phyloP scores from a whole-genome alignment of 1,140 invertebrate genomes.

The Octopus sinensis region DNA sequence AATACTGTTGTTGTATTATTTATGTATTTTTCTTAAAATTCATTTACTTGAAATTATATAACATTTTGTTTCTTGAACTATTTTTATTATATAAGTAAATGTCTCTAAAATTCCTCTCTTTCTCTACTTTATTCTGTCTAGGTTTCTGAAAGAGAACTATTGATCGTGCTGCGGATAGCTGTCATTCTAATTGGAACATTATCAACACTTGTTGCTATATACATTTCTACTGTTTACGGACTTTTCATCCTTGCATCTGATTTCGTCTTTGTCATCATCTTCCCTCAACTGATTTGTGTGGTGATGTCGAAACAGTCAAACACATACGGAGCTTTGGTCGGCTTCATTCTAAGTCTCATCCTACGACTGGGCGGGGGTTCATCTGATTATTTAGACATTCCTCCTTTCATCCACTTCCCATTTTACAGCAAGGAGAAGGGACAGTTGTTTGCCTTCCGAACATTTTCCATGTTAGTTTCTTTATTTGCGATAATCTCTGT shows the following conservation, averaged over 20 bases:
- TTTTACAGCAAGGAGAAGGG: conserved; percentile 32
- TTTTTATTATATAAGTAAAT: no score
- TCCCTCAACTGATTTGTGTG: conserved; percentile 92
- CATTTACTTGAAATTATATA: no score
- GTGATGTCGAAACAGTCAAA: conserved; percentile 73
- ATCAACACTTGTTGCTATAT: conserved; percentile 45
- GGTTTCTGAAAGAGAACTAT: conserved; percentile 44
- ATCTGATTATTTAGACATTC: conserved; percentile 29
- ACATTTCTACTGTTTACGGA: conserved; percentile 81
- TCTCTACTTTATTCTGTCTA: conserved; percentile 20
- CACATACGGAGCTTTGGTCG: conserved; percentile 84
- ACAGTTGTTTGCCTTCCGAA: conserved; percentile 49
- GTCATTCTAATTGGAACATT: conserved; percentile 41
- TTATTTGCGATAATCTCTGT: conserved; percentile 28
- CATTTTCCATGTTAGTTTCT: conserved; percentile 42
- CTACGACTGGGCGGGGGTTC: conserved; percentile 85
- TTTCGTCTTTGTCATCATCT: conserved; percentile 93
- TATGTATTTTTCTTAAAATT: no score
- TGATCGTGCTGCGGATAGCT: conserved; percentile 38
- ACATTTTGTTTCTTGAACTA: no score
- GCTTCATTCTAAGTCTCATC: conserved; percentile 80
- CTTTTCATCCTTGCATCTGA: conserved; percentile 94
- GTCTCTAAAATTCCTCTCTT: no score
- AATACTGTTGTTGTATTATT: no score
- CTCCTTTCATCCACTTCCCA: conserved; percentile 46